Base-by-base conservation (phyloP, 2,888 invertebrate genomes). In the Thyatira batis region DNA sequence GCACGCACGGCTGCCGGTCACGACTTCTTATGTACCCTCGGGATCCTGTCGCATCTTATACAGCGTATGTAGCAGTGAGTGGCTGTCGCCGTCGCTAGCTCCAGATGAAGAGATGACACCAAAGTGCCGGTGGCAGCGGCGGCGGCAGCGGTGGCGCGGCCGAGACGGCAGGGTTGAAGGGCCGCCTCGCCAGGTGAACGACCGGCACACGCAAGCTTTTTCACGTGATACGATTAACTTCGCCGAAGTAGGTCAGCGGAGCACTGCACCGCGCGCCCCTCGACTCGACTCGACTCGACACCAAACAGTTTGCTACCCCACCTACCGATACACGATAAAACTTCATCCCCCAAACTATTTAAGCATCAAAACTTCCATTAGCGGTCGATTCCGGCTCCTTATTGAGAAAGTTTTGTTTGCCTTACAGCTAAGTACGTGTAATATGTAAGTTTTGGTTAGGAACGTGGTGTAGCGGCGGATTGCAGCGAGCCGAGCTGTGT, bases 201-300 rank as follows among this genome's bases (percentile, higher is more conserved):
- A 79, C 83, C 87, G 76, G 73, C 71, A 76, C 82, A 80, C 78
- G 85, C 87, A 81, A 87, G 83, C 84, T 81, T 76, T 78, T 82
- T 82, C 84, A 84, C 84, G 85, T 84, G 84, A 82, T 83, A 77
- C 85, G 84, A 85, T 86, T 85, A 84, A 67, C 72, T 67, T 67
- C 64, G 65, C 61, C 69, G 67, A 88, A 85, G 75, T 88, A 76
- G 88, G 88, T 87, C 86, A 87, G 58, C 80, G 74, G 86, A 73
- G 63, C 83, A 71, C 63, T 70, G 78, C 77, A 78, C 78, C 78
- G 68, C 72, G 54, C 62, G 63, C 66, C 73, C 61, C 54, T 57
- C 67, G 55, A 63, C 66, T 53, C n/a, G n/a, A n/a, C n/a, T n/a
- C n/a, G n/a, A n/a, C 56, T 50, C 54, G 54, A 57, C 54, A 46